Conservation (phyloP, 2,113 vertebrate genomes). For the Electrona antarctica region DNA sequence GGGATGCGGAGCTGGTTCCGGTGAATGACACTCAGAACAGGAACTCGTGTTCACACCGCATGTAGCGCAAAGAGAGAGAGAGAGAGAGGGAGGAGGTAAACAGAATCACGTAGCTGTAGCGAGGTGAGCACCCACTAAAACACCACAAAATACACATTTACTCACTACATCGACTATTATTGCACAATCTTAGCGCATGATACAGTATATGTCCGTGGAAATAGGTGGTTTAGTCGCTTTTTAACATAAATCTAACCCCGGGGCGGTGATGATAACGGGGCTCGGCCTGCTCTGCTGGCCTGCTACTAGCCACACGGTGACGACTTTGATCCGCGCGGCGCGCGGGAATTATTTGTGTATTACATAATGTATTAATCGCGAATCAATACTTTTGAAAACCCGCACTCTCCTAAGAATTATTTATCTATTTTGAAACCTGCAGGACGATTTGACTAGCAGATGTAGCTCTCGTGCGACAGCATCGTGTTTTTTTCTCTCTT, state of each 20-base stretch:
- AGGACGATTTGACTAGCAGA: too few relatives aligned
- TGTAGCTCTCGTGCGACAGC: too few relatives aligned
- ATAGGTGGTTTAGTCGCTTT: neutral
- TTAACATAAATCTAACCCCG: neutral
- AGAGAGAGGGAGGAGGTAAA: constrained; percentile 80
- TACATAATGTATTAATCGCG: neutral
- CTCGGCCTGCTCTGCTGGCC: constrained; percentile 42
- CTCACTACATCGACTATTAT: too few relatives aligned
- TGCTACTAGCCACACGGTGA: constrained; percentile 47
- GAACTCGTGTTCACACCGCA: constrained; percentile 90
- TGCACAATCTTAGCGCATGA: too few relatives aligned
- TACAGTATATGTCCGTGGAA: neutral
- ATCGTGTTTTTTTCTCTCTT: too few relatives aligned
- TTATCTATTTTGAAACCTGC: too few relatives aligned
- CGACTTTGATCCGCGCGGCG: constrained; percentile 62
- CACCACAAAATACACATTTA: neutral
- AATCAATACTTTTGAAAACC: too few relatives aligned
- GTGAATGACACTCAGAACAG: constrained; percentile 67
- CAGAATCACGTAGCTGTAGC: constrained; percentile 74
- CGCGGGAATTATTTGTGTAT: constrained; percentile 64
- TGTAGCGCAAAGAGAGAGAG: constrained; percentile 85
- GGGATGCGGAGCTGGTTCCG: constrained; percentile 44
- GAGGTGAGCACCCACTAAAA: constrained; percentile 68
- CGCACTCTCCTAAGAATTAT: too few relatives aligned
- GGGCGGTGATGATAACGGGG: constrained; percentile 1